Percentiles rank a stretch among this genome's conserved stretches.
These are phyloP conservation scores for Epizoanthus scotinus DNA, from an alignment of 92 coral and sea anemone genomes.

Conservation along the genomic window DNA sequence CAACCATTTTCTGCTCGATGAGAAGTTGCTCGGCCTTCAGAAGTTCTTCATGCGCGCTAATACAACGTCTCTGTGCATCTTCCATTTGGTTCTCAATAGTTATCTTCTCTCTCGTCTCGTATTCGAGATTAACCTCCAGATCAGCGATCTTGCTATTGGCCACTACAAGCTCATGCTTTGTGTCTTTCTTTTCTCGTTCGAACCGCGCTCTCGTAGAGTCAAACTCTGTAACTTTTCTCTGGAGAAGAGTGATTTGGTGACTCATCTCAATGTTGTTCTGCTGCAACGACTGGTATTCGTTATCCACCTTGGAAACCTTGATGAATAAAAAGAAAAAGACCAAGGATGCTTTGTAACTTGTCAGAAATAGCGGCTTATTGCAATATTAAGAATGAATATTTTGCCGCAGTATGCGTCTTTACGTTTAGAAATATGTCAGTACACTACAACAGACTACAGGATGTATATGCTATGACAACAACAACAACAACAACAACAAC, in stretches of 20 bases:
- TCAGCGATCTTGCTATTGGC: conserved; percentile 69
- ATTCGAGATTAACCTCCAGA: conserved; percentile 80
- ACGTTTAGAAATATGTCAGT: too few relatives aligned
- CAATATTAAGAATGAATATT: too few relatives aligned
- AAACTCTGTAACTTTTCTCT: conserved; percentile 53
- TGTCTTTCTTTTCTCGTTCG: conserved; percentile 63
- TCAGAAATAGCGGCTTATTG: too few relatives aligned
- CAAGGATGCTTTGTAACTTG: too few relatives aligned
- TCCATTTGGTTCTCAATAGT: conserved; percentile 68
- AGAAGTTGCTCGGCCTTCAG: conserved; percentile 69
- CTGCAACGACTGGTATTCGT: conserved; percentile 59
- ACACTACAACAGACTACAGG: too few relatives aligned
- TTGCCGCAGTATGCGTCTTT: too few relatives aligned
- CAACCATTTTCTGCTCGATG: conserved; percentile 62
- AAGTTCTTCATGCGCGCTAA: conserved; percentile 63
- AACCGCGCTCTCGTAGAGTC: conserved; percentile 50
- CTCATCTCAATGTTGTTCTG: conserved; percentile 67
- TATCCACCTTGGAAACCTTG: conserved; percentile 48
- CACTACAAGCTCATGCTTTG: conserved; percentile 58
- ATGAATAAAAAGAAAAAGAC: neutral
- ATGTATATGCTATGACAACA: too few relatives aligned
- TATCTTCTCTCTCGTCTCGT: conserved; percentile 72
- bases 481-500: too few relatives aligned
- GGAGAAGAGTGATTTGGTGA: conserved; percentile 61
- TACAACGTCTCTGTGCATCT: conserved; percentile 63